Evolutionary conservation across 2,113 vertebrate species (phyloP).

Genomic region (Varanus komodoensis): DNA sequence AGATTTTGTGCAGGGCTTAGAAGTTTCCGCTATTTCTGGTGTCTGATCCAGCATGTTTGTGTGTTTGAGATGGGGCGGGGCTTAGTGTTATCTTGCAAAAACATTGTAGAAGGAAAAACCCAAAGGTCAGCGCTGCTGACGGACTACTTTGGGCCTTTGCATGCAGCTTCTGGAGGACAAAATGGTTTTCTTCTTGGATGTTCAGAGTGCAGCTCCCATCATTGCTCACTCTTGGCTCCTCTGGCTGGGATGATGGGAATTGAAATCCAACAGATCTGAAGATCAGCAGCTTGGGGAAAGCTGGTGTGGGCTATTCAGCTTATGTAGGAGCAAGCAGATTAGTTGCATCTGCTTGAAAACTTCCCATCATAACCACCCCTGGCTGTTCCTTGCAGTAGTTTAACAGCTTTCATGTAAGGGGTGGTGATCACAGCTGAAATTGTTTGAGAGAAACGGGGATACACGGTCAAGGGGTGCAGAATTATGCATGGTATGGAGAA

Average conservation of each 20-base stretch:
- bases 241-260: no score
- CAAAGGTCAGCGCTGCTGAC: background rate
- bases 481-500: no score
- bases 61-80: accelerated
- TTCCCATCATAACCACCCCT: background rate
- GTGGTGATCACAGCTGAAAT: no score
- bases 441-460: no score
- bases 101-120: background rate
- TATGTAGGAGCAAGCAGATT: background rate
- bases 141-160: background rate
- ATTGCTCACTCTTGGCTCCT: no score
- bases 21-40: conserved; percentile 17
- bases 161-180: no score
- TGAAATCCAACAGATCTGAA: no score
- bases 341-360: accelerated
- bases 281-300: no score
- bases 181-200: background rate
- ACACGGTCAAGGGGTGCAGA: no score
- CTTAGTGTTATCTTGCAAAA: background rate
- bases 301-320: background rate
- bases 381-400: background rate
- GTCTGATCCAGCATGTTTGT: background rate
- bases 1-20: background rate
- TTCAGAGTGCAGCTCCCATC: no score
- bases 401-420: no score